A percentile compares a stretch with the other conserved stretches of the same genome.
Conservation (phyloP, 2,797 vertebrate genomes). For the Galagoides demidoff region DNA sequence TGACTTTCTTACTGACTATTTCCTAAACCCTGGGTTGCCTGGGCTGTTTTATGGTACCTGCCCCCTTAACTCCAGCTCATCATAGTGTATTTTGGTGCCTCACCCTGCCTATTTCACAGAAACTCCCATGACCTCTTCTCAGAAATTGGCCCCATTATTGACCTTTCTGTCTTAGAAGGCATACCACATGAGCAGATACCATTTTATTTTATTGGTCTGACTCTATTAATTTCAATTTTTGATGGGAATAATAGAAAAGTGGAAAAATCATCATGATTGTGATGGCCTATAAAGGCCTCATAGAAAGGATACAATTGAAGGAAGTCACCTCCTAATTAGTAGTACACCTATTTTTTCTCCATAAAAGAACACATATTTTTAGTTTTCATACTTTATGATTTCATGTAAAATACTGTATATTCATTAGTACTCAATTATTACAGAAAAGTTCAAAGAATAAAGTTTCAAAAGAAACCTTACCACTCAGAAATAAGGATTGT, state of each 20-base stretch:
- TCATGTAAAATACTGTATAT: neutral
- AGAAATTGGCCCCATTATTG: neutral
- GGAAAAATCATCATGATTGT: neutral
- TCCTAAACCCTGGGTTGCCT: neutral
- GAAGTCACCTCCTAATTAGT: neutral
- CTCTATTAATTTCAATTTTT: neutral
- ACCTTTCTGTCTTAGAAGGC: neutral
- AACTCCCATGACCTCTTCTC: neutral
- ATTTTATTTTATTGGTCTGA: neutral
- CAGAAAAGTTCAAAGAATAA: slow-evolving; percentile 28
- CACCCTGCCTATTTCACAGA: neutral
- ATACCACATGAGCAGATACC: neutral
- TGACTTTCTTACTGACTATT: neutral
- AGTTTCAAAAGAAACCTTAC: neutral
- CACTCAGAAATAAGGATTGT: neutral
- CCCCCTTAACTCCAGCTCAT: neutral
- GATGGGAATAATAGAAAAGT: neutral
- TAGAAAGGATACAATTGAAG: neutral
- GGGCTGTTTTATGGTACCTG: neutral
- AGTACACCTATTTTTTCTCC: neutral
- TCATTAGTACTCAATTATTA: neutral
- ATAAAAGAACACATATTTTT: neutral
- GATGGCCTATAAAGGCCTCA: neutral
- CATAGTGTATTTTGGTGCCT: neutral
- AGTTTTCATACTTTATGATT: neutral